Percentiles rank a stretch among this genome's conserved stretches.
Conservation (phyloP, 2,888 invertebrate species). For the Leucania comma region DNA sequence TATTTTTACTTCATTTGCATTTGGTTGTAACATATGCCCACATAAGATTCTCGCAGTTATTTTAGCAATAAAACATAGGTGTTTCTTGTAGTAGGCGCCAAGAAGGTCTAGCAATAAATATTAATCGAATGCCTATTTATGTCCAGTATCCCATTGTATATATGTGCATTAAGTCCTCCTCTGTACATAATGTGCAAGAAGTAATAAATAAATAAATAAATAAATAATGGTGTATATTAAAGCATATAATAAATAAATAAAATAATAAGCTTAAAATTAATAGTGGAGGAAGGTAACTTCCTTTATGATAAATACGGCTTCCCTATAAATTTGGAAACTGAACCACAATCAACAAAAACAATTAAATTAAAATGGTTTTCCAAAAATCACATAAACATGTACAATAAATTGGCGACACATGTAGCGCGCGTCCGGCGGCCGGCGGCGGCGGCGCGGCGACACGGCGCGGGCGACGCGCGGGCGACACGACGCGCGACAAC, state of each 20-base stretch:
- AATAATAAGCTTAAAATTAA: not conserved
- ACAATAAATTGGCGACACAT: conserved; percentile 62
- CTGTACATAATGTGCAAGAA: no score
- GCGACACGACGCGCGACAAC: conserved; percentile 64
- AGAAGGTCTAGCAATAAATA: not conserved
- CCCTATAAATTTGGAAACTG: conserved; percentile 12
- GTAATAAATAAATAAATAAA: no score
- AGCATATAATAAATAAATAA: not conserved
- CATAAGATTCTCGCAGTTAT: not conserved
- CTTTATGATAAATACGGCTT: conserved; percentile 12
- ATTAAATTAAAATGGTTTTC: conserved; percentile 12
- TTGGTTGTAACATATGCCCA: not conserved
- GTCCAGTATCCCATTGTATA: no score
- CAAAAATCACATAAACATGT: conserved; percentile 64
- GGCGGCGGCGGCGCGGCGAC: conserved; percentile 52
- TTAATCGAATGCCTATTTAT: not conserved
- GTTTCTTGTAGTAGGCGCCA: not conserved
- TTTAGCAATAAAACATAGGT: not conserved
- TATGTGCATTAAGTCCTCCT: no score
- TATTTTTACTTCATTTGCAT: not conserved
- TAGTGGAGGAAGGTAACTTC: no score
- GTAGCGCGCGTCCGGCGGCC: not conserved
- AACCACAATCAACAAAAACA: conserved; percentile 26
- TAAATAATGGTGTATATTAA: no score
- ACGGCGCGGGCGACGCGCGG: not conserved